phyloP scores from a whole-genome alignment of 2,113 vertebrate species.

The Phodopus roborovskii region DNA sequence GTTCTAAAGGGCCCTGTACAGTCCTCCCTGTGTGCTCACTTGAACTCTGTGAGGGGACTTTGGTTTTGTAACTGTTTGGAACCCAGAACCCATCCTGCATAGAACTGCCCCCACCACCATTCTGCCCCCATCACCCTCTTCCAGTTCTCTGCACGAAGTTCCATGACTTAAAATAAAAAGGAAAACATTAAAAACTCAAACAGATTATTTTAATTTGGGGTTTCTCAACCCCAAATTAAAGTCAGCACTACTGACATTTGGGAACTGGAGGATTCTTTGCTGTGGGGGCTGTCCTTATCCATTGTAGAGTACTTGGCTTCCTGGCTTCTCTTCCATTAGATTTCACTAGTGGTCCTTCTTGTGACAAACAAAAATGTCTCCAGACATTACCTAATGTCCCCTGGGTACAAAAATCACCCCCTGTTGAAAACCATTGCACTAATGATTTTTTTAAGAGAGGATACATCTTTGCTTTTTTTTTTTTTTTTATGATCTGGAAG shows the following conservation, averaged over 20 bases:
- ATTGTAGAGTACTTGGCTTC: background rate
- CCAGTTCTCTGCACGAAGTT: slow-evolving; percentile 2
- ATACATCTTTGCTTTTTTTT: slow-evolving; percentile 57
- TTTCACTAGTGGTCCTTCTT: slow-evolving; percentile 55
- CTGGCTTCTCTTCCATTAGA: slow-evolving; percentile 43
- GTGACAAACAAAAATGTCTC: slow-evolving; percentile 59
- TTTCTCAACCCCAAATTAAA: slow-evolving; percentile 62
- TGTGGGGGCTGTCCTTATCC: background rate
- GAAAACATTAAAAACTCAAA: slow-evolving; percentile 50
- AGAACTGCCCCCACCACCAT: background rate
- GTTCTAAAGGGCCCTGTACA: background rate
- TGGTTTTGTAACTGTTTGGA: background rate
- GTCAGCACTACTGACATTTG: slow-evolving; percentile 47
- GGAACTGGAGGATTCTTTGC: slow-evolving; percentile 1
- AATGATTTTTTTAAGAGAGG: slow-evolving; percentile 23
- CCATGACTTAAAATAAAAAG: slow-evolving; percentile 19
- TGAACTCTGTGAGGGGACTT: background rate
- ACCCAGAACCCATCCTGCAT: background rate
- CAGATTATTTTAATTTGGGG: slow-evolving; percentile 71
- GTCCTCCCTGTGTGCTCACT: background rate
- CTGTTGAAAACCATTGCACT: slow-evolving; percentile 25
- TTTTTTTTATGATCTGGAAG: slow-evolving; percentile 74
- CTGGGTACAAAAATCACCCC: background rate
- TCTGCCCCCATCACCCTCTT: background rate
- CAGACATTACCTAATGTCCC: slow-evolving; percentile 60